These are phyloP conservation scores for Limnephilus rhombicus DNA, from an alignment of 2,888 invertebrate species.

Conservation along the genomic window DNA sequence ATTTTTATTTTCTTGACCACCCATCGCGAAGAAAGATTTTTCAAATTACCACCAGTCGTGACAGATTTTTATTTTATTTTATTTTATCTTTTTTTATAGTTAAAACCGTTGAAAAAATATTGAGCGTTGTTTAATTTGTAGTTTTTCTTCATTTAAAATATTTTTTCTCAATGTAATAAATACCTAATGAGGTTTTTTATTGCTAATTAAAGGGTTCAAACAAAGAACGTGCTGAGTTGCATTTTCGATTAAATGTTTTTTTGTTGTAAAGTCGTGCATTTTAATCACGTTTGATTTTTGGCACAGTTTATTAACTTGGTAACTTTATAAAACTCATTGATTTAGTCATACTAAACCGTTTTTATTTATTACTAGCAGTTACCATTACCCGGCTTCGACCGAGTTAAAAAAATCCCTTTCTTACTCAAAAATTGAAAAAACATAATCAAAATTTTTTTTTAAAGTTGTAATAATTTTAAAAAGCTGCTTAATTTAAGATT, in stretches of 20 bases:
- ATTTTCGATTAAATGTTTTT: not conserved
- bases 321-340: not conserved
- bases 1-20: not conserved
- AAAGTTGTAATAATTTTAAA: too few species aligned
- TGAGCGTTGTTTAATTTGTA: not conserved
- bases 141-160: not conserved
- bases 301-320: not conserved
- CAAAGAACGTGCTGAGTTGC: not conserved
- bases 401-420: too few species aligned
- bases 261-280: not conserved
- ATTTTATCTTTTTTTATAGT: not conserved
- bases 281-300: not conserved
- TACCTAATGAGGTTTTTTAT: not conserved
- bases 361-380: too few species aligned
- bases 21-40: not conserved
- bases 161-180: not conserved
- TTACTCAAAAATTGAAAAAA: too few species aligned
- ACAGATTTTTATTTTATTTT: not conserved
- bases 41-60: not conserved
- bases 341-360: not conserved
- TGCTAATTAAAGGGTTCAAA: not conserved
- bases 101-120: not conserved
- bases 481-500: too few species aligned
- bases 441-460: too few species aligned
- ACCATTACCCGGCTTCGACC: too few species aligned